Evolutionary conservation across 2,797 vertebrate genomes (phyloP).

Genomic region (Spondyliosoma cantharus): DNA sequence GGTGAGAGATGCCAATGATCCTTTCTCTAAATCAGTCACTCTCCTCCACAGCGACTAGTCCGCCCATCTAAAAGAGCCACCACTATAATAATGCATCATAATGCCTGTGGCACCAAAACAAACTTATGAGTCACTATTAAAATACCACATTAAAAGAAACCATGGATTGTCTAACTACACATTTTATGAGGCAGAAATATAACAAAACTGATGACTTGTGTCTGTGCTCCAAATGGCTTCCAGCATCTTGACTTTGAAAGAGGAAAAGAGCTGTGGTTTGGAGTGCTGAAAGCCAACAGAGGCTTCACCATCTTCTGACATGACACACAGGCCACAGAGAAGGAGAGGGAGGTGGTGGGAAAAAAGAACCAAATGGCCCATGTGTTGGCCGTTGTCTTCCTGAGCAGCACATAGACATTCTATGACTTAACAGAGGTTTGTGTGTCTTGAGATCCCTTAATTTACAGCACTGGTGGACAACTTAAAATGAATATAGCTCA

Average conservation of each 20-base stretch:
- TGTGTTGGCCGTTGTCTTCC: conserved; percentile 18
- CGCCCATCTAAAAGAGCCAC: conserved; percentile 6
- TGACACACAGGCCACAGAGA: conserved; percentile 44
- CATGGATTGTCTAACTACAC: neutral
- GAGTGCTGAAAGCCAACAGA: conserved; percentile 33
- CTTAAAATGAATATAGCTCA: neutral
- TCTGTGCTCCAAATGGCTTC: conserved; percentile 32
- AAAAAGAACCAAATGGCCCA: conserved; percentile 32
- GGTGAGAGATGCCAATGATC: conserved; percentile 35
- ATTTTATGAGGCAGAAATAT: conserved; percentile 18
- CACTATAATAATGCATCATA: conserved; percentile 17
- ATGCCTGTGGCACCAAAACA: neutral
- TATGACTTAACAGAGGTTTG: conserved; percentile 12
- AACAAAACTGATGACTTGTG: conserved; percentile 15
- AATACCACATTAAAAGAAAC: conserved; percentile 32
- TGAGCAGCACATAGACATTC: conserved; percentile 30
- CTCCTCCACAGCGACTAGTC: neutral
- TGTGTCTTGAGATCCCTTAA: neutral
- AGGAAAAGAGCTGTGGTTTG: conserved; percentile 44
- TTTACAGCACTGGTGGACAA: conserved; percentile 10
- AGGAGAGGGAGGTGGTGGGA: neutral
- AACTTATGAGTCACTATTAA: conserved; percentile 23
- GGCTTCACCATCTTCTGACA: conserved; percentile 33
- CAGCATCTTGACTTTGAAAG: conserved; percentile 39
- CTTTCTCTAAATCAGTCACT: conserved; percentile 17